These are phyloP conservation scores for Dasypolia templi DNA, from an alignment of 2,888 invertebrate genomes.

Conservation along the genomic window DNA sequence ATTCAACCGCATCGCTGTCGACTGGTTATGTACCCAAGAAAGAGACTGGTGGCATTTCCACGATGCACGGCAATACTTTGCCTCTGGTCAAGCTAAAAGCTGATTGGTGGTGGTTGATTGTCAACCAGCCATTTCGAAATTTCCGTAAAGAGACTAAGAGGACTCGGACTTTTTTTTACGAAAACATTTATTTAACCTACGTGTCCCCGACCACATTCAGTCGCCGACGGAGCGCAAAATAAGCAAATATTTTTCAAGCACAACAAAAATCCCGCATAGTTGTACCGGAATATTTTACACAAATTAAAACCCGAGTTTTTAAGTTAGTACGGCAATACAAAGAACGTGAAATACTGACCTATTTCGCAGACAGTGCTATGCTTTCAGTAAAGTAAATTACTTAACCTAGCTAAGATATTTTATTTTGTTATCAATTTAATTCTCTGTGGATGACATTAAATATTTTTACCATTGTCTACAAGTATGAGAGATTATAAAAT, in stretches of 20 bases:
- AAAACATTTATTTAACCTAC: conserved; percentile 14
- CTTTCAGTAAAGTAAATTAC: conserved; percentile 79
- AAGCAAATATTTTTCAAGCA: conserved; percentile 25
- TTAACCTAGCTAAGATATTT: conserved; percentile 64
- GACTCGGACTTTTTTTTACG: background rate
- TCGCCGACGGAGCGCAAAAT: conserved; percentile 28
- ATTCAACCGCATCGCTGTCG: too few species aligned
- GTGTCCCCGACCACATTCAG: background rate
- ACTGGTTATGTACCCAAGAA: too few species aligned
- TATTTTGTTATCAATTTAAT: conserved; percentile 58
- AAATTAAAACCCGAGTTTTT: conserved; percentile 71
- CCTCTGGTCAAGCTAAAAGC: too few species aligned
- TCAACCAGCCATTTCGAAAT: too few species aligned
- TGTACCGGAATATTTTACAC: conserved; percentile 61
- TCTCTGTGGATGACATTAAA: conserved; percentile 51
- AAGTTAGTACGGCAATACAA: conserved; percentile 63
- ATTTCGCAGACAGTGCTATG: conserved; percentile 76
- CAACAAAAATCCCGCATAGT: conserved; percentile 39
- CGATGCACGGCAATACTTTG: too few species aligned
- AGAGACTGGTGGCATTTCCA: too few species aligned
- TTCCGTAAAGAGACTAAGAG: too few species aligned
- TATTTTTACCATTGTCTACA: conserved; percentile 52
- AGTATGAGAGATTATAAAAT: conserved; percentile 43
- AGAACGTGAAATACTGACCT: conserved; percentile 74
- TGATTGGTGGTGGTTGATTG: too few species aligned